phyloP scores from a whole-genome alignment of 2,797 vertebrate species.

The Buceros bicornis region DNA sequence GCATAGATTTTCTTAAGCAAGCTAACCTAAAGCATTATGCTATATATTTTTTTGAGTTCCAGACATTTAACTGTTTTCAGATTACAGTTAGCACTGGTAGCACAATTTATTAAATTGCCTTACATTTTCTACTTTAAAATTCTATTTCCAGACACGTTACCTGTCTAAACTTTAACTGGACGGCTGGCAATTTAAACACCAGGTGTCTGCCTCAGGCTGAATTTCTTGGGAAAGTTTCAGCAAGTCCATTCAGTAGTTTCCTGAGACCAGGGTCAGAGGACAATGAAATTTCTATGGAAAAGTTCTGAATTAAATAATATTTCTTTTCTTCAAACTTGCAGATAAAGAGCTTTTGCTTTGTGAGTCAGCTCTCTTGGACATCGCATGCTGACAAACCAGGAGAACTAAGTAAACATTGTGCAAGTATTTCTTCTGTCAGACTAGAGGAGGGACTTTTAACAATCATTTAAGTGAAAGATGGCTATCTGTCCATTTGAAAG shows the following conservation, averaged over 20 bases:
- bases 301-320: neutral
- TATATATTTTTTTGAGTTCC: neutral
- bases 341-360: neutral
- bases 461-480: neutral
- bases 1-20: neutral
- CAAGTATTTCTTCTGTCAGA: neutral
- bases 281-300: neutral
- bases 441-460: neutral
- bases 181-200: neutral
- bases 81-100: neutral
- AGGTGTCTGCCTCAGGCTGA: neutral
- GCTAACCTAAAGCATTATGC: neutral
- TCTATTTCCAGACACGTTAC: neutral
- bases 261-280: neutral
- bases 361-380: neutral
- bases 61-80: neutral
- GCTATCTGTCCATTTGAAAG: neutral
- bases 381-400: neutral
- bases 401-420: neutral
- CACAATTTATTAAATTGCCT: neutral
- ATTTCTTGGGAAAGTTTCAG: neutral
- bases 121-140: neutral
- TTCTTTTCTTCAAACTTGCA: neutral
- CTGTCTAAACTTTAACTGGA: neutral
- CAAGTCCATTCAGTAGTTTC: neutral